Evolutionary conservation across 2,113 vertebrate genomes (phyloP).

Genomic region (Riparia riparia): DNA sequence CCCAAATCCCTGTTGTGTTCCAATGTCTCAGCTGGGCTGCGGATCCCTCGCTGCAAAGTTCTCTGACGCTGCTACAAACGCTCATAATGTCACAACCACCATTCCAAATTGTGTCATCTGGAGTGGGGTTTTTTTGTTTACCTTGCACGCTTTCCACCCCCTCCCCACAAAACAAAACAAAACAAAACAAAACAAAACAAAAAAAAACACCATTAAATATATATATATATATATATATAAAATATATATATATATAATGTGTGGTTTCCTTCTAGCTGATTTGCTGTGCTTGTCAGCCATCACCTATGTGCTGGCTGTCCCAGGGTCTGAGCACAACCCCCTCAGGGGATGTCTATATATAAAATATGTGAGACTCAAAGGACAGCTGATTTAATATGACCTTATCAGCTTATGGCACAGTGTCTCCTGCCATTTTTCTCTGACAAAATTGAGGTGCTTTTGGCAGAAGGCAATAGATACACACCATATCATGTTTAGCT

Average conservation of each 20-base stretch:
- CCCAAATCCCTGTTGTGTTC: background rate
- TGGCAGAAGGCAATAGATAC: conserved; percentile 63
- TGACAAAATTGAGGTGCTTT: conserved; percentile 51
- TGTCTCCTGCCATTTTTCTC: conserved; percentile 58
- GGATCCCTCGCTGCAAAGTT: background rate
- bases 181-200: too few relatives aligned
- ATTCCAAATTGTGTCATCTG: background rate
- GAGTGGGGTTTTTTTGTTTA: background rate
- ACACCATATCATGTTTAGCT: conserved; percentile 45
- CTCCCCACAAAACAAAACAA: too few relatives aligned
- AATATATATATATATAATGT: too few relatives aligned
- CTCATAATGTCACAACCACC: background rate
- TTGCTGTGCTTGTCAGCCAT: conserved; percentile 32
- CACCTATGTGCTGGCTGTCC: conserved; percentile 32
- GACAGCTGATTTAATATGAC: conserved; percentile 72
- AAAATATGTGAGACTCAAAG: conserved; percentile 60
- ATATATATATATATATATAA: too few relatives aligned
- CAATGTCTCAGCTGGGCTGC: accelerated
- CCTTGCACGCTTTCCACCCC: background rate
- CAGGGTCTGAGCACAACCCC: conserved; percentile 11
- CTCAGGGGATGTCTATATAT: conserved; percentile 36
- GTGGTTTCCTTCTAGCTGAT: background rate
- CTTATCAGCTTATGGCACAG: conserved; percentile 68
- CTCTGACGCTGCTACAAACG: accelerated
- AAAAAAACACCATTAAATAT: too few relatives aligned